Evolutionary conservation across 2,797 vertebrate genomes (phyloP).

Genomic region (Serranus cabrilla): DNA sequence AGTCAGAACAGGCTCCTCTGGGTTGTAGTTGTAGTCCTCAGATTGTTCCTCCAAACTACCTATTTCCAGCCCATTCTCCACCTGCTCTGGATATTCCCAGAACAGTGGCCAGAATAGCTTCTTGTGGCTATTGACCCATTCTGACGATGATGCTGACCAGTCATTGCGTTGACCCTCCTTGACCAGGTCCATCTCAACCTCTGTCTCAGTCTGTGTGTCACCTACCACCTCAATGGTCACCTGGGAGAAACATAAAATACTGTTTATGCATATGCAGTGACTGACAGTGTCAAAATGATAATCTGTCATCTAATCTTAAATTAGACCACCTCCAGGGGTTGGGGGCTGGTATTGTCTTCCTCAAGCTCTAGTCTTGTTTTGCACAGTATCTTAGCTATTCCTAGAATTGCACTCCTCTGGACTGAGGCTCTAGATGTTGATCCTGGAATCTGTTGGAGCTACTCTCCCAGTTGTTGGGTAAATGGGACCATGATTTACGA

Average conservation of each 20-base stretch:
- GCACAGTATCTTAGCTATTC: no score
- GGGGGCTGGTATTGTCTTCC: no score
- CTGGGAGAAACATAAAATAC: constrained; percentile 68
- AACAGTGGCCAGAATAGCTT: constrained; percentile 92
- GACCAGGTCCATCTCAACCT: constrained; percentile 91
- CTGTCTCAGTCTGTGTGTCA: constrained; percentile 82
- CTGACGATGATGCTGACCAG: constrained; percentile 85
- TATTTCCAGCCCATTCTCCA: constrained; percentile 67
- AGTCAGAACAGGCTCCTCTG: constrained; percentile 85
- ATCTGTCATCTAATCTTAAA: no score
- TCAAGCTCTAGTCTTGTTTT: no score
- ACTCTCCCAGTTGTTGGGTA: no score
- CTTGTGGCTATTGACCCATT: constrained; percentile 86
- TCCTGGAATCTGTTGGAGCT: no score
- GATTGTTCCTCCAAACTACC: constrained; percentile 76
- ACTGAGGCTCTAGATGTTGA: no score
- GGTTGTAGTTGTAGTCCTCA: constrained; percentile 83
- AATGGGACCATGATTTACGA: no score
- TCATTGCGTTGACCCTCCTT: constrained; percentile 86
- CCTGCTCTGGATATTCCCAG: constrained; percentile 88
- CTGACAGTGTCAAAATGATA: no score
- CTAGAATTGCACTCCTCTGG: no score
- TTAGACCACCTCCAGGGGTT: no score
- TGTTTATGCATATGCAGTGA: neutral
- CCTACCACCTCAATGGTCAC: constrained; percentile 92